phyloP scores from a whole-genome alignment of 2,888 invertebrate genomes.

The Hypena proboscidalis region DNA sequence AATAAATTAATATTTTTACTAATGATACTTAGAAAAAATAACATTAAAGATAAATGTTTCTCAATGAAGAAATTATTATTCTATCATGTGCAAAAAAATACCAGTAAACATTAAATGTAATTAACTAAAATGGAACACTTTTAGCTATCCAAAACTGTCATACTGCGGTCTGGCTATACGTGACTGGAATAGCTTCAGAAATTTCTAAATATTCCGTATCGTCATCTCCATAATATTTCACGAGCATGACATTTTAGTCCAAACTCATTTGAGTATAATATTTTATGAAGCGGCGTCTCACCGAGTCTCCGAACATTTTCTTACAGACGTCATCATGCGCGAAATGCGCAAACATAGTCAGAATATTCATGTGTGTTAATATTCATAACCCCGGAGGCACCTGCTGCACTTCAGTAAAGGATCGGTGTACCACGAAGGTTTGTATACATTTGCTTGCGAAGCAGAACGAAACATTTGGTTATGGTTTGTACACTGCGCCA shows the following conservation, averaged over 20 bases:
- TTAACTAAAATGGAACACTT: too few species aligned
- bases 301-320: constrained; percentile 27
- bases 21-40: too few species aligned
- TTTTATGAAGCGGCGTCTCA: constrained; percentile 2
- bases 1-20: too few species aligned
- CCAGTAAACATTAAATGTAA: too few species aligned
- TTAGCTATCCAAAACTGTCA: too few species aligned
- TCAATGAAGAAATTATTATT: too few species aligned
- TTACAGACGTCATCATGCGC: constrained; percentile 58
- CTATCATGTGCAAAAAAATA: too few species aligned
- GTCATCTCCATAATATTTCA: too few species aligned
- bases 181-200: too few species aligned
- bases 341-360: constrained; percentile 74
- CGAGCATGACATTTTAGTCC: not conserved
- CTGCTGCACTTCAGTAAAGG: constrained; percentile 62
- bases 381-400: constrained; percentile 71
- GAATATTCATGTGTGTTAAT: constrained; percentile 81
- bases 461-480: not conserved
- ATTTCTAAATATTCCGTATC: too few species aligned
- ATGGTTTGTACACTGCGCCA: constrained; percentile 13
- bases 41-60: too few species aligned
- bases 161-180: too few species aligned
- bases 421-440: constrained; percentile 34
- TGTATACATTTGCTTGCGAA: constrained; percentile 26
- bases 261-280: not conserved